Percentiles rank a stretch among this genome's conserved stretches.
phyloP scores from a whole-genome alignment of 2,113 vertebrate species.

The Noctilio leporinus region DNA sequence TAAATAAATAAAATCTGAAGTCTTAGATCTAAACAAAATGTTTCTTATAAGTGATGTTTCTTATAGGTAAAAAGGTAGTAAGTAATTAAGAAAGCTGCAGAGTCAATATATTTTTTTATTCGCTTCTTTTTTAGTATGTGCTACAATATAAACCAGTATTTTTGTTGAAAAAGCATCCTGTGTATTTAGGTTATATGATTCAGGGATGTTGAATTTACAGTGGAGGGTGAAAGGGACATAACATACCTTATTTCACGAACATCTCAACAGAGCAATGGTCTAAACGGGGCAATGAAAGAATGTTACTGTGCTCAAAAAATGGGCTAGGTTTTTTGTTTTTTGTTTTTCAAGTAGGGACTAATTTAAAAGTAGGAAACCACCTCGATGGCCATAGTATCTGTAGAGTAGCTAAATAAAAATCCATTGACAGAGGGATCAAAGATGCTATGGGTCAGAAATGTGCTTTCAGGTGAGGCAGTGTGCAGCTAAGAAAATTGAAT shows the following conservation, averaged over 20 bases:
- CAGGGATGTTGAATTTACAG: neutral
- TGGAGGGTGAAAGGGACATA: neutral
- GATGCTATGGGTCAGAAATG: neutral
- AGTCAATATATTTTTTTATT: neutral
- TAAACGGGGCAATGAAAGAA: too few relatives aligned
- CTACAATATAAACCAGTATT: neutral
- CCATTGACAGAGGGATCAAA: neutral
- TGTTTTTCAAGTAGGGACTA: neutral
- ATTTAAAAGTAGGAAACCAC: neutral
- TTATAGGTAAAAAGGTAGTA: neutral
- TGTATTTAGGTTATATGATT: neutral
- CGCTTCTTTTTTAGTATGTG: neutral
- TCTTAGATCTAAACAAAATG: neutral
- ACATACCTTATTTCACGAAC: neutral
- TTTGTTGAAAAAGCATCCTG: neutral
- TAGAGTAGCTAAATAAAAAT: neutral
- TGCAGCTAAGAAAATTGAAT: neutral
- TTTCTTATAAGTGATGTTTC: neutral
- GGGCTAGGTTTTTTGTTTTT: neutral
- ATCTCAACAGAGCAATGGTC: neutral
- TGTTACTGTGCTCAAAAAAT: neutral
- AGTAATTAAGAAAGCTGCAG: neutral
- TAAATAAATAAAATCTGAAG: neutral
- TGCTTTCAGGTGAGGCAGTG: neutral
- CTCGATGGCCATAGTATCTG: accelerated